Base-by-base conservation (phyloP, 2,113 vertebrate species). In the Engraulis encrasicolus region DNA sequence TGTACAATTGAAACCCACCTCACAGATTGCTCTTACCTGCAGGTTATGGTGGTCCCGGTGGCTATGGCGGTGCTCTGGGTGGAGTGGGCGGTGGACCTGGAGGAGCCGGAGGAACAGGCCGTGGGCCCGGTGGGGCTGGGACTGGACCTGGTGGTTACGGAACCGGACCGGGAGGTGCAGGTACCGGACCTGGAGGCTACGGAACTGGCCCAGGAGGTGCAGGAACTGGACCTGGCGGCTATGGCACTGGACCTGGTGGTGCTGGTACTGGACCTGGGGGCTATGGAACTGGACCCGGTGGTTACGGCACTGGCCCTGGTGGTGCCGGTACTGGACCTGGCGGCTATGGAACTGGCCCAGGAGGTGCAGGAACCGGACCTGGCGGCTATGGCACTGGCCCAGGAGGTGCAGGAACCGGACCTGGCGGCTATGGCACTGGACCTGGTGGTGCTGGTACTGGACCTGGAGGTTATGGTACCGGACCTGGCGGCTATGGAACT, bases 401-500 rank as follows among this genome's bases (percentile, higher is more conserved):
- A 79, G 91, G 90, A 9, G 87, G 89, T 15, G n/a, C n/a, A n/a
- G n/a, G n/a, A n/a, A 81, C 54, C 7, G n/a, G 31, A 74, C n/a
- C n/a, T n/a, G n/a, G n/a, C n/a, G n/a, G n/a, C n/a, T 85, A 86
- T 85, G 88, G 89, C 84, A 79, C 87, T 40, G 89, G 89, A 86
- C 84, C 88, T 34, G 91, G 90, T 84, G 89, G 89, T 52, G 78
- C 49, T 79, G 91, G 91, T 27, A 89, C 86, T 85, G 90, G 91
- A 82, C 85, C 15, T 6, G 81, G 74, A n/a, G 0, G 86, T 36
- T 90, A 80, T 85, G 91, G 88, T 79, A 82, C 84, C 86, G 87
- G 87, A 36, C 74, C 88, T 17, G 91, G 90, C 61, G 90, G 81
- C 84, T 34, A 78, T 52, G 91, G 91, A 77, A 90, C 85, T 82